Conservation (phyloP, 2,888 invertebrate genomes). For the Drosophila affinis region DNA sequence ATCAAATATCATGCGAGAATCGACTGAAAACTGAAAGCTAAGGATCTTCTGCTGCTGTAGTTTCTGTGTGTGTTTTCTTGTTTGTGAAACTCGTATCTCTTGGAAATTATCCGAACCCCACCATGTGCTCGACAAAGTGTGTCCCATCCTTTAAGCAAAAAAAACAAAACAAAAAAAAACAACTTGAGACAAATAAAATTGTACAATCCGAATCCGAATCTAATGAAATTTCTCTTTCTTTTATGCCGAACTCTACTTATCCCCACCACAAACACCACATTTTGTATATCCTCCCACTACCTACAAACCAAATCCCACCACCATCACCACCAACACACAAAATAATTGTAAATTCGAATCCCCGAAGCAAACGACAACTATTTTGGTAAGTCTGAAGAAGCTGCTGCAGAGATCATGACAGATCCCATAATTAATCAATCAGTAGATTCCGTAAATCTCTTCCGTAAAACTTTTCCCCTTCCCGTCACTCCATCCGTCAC, state of each 20-base stretch:
- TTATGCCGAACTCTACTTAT: slow-evolving; percentile 64
- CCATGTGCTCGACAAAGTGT: slow-evolving; percentile 55
- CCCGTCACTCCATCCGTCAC: background rate
- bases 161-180: slow-evolving; percentile 18
- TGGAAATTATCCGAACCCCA: slow-evolving; percentile 52
- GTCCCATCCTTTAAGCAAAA: slow-evolving; percentile 56
- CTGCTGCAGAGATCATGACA: slow-evolving; percentile 25
- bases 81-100: slow-evolving; percentile 47
- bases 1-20: slow-evolving; percentile 79
- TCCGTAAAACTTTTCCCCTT: slow-evolving; percentile 13
- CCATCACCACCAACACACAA: slow-evolving; percentile 8
- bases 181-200: slow-evolving; percentile 45
- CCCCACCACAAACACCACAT: slow-evolving; percentile 31
- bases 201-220: slow-evolving; percentile 55
- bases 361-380: slow-evolving; percentile 98
- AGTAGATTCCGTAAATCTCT: slow-evolving; percentile 29
- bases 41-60: slow-evolving; percentile 36
- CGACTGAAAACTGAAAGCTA: slow-evolving; percentile 51
- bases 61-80: slow-evolving; percentile 39
- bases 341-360: slow-evolving; percentile 38
- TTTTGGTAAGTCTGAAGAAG: slow-evolving; percentile 93
- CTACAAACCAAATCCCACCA: slow-evolving; percentile 1
- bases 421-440: slow-evolving; percentile 11
- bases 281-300: slow-evolving; percentile 40
- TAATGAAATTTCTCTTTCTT: slow-evolving; percentile 72